These are phyloP conservation scores for Drosophila dives DNA, from an alignment of 2,888 invertebrate species.

Conservation along the genomic window DNA sequence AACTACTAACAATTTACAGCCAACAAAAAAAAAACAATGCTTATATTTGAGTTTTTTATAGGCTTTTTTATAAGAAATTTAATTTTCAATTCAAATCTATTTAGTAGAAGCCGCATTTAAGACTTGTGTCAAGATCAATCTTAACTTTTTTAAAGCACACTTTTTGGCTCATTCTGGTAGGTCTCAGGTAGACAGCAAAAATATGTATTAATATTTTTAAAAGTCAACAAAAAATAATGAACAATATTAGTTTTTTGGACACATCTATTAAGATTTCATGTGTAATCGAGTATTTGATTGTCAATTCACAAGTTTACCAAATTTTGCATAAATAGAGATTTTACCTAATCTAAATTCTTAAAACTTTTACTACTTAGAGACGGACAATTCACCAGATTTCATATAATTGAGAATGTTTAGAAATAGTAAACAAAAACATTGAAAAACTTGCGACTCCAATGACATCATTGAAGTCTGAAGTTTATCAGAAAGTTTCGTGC, in stretches of 20 bases:
- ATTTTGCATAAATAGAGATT: neutral
- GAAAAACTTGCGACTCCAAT: conserved; percentile 29
- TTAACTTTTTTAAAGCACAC: neutral
- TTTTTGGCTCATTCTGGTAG: neutral
- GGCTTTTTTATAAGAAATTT: neutral
- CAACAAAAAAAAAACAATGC: neutral
- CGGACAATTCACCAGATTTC: neutral
- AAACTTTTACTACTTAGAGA: neutral
- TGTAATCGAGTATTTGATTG: neutral
- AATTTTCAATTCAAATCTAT: neutral
- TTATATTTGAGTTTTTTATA: neutral
- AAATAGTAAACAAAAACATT: neutral
- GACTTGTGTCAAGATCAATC: too few species aligned
- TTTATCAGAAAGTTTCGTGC: conserved; percentile 24
- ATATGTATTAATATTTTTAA: neutral
- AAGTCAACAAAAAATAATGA: neutral
- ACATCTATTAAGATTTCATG: neutral
- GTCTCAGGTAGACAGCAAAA: neutral
- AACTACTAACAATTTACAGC: neutral
- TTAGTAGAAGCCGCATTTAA: neutral
- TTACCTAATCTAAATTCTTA: neutral
- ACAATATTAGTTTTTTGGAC: neutral
- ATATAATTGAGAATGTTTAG: neutral
- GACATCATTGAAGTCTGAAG: conserved; percentile 46
- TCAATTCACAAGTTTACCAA: neutral